These are phyloP conservation scores for Apis cerana DNA, from an alignment of 1,140 invertebrate genomes.

Conservation along the genomic window DNA sequence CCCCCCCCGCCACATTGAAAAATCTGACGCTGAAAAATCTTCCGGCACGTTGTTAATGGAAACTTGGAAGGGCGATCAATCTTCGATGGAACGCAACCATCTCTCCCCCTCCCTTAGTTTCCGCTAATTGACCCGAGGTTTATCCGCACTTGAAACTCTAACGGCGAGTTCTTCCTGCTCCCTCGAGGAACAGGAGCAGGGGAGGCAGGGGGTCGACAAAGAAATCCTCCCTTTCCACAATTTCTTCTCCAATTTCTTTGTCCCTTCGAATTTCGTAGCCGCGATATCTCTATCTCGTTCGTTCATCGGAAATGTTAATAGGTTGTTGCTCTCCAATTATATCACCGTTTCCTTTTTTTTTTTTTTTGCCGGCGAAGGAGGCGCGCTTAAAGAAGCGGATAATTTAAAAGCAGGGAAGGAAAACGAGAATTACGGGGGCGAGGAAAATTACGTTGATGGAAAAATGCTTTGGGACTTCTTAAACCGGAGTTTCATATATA, in stretches of 20 bases:
- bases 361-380: conserved; percentile 26
- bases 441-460: conserved; percentile 49
- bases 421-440: conserved; percentile 29
- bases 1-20: not conserved
- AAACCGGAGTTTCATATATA: not conserved
- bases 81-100: conserved; percentile 25
- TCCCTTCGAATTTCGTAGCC: not conserved
- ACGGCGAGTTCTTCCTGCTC: not conserved
- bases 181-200: not conserved
- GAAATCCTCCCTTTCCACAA: not conserved
- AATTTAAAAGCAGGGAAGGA: conserved; percentile 40
- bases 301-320: conserved; percentile 34
- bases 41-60: not conserved
- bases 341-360: not conserved
- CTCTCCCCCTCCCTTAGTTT: not conserved
- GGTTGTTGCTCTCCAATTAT: conserved; percentile 43
- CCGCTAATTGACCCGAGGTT: conserved; percentile 44
- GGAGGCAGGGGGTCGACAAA: conserved; percentile 17
- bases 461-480: conserved; percentile 36
- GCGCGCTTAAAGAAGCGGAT: conserved; percentile 43
- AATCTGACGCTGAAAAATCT: not conserved
- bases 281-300: not conserved
- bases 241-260: not conserved
- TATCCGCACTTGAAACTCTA: not conserved
- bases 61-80: conserved; percentile 8